phyloP scores from a whole-genome alignment of 2,888 invertebrate genomes.

The Blera fallax region DNA sequence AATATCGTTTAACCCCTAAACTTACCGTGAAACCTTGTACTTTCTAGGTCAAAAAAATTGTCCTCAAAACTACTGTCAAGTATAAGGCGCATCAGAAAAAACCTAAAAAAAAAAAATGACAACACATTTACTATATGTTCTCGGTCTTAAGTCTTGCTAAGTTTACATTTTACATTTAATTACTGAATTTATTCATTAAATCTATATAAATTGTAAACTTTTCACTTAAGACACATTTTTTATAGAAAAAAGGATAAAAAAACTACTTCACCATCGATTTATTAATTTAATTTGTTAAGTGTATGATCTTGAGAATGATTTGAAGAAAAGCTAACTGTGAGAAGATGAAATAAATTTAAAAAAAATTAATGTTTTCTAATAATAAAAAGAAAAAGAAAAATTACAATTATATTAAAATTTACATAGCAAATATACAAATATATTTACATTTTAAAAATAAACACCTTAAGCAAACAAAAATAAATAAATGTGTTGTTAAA shows the following conservation, averaged over 20 bases:
- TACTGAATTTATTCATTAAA: neutral
- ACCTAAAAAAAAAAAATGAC: neutral
- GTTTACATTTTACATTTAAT: neutral
- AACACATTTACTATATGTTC: neutral
- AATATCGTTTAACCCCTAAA: too few species aligned
- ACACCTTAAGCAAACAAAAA: neutral
- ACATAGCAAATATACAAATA: slow-evolving; percentile 68
- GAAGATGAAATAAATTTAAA: slow-evolving; percentile 50
- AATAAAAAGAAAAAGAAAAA: slow-evolving; percentile 7
- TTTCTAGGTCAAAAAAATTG: neutral
- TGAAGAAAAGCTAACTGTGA: slow-evolving; percentile 65
- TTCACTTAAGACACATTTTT: neutral
- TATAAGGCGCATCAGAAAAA: neutral
- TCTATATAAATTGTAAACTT: neutral
- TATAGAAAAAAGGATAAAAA: neutral
- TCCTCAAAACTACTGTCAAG: neutral
- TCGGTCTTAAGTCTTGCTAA: neutral
- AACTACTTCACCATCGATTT: neutral
- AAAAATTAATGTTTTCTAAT: slow-evolving; percentile 42
- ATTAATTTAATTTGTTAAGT: slow-evolving; percentile 4
- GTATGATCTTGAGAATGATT: slow-evolving; percentile 8
- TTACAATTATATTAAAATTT: slow-evolving; percentile 55
- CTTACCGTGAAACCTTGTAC: too few species aligned
- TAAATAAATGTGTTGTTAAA: slow-evolving; percentile 38
- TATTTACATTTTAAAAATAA: slow-evolving; percentile 53